Conservation (phyloP, 2,797 vertebrate species). For the Syndactyla subalaris region DNA sequence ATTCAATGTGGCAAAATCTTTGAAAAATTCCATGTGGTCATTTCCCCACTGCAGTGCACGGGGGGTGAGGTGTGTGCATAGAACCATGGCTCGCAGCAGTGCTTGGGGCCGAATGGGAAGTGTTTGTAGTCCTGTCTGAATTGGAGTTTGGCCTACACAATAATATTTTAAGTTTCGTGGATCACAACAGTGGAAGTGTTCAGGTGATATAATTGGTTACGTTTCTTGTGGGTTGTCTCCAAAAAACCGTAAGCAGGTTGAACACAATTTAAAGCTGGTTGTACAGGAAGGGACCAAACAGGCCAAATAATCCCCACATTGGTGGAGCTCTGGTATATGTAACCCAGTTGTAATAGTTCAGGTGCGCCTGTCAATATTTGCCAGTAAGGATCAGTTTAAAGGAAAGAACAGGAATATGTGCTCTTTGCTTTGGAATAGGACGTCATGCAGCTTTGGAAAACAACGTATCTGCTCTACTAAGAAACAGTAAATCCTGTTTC, state of each 20-base stretch:
- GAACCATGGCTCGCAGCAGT: accelerated
- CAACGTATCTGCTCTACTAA: background rate
- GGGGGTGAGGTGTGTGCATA: accelerated
- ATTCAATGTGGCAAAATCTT: background rate
- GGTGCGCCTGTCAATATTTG: background rate
- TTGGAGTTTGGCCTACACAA: background rate
- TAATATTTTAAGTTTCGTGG: background rate
- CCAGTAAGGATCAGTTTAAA: background rate
- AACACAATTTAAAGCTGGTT: background rate
- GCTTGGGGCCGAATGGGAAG: background rate
- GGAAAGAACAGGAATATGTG: background rate
- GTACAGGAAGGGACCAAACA: background rate
- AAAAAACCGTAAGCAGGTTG: background rate
- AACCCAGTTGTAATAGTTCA: background rate
- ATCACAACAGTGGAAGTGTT: background rate
- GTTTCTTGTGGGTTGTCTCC: background rate
- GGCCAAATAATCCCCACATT: background rate
- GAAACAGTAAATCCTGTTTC: background rate
- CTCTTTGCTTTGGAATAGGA: background rate
- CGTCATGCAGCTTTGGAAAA: background rate
- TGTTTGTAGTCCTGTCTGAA: background rate
- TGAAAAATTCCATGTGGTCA: background rate
- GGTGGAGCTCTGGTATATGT: background rate
- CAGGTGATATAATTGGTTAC: background rate
- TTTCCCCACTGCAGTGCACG: background rate